Evolutionary conservation across 92 coral and sea anemone genomes (phyloP).

Genomic region (Parazoanthus darwini): DNA sequence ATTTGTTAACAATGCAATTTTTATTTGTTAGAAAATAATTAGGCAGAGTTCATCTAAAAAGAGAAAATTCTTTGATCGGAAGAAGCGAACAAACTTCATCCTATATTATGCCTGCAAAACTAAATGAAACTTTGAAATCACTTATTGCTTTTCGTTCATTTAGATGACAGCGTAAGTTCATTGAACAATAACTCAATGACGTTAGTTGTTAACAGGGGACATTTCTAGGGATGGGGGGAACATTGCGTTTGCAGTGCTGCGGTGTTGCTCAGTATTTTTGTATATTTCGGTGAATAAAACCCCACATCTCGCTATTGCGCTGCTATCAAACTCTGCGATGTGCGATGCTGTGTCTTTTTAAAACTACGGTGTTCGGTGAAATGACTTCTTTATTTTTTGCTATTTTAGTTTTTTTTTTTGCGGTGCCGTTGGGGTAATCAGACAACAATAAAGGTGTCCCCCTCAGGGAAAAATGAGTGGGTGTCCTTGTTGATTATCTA

Average conservation of each 20-base stretch:
- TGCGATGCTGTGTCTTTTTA: constrained; percentile 3
- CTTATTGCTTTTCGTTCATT: background rate
- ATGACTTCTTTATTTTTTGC: background rate
- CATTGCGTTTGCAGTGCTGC: background rate
- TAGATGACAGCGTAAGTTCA: no score
- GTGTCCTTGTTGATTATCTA: background rate
- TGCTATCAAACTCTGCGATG: background rate
- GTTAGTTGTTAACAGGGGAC: no score
- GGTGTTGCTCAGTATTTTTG: background rate
- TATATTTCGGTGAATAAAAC: background rate
- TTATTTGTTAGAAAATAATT: no score
- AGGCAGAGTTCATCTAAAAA: background rate
- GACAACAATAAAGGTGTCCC: background rate
- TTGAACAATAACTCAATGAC: no score
- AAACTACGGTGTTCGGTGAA: constrained; percentile 3
- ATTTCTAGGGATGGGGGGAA: background rate
- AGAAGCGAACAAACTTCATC: background rate
- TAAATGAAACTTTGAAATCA: background rate
- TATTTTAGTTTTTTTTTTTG: background rate
- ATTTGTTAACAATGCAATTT: no score
- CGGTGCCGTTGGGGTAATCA: constrained; percentile 4
- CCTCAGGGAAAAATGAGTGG: background rate
- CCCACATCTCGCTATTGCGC: background rate
- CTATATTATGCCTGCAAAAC: background rate
- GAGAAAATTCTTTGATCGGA: background rate